Base-by-base conservation (phyloP, 2,797 vertebrate species). In the Sebastes itinus region DNA sequence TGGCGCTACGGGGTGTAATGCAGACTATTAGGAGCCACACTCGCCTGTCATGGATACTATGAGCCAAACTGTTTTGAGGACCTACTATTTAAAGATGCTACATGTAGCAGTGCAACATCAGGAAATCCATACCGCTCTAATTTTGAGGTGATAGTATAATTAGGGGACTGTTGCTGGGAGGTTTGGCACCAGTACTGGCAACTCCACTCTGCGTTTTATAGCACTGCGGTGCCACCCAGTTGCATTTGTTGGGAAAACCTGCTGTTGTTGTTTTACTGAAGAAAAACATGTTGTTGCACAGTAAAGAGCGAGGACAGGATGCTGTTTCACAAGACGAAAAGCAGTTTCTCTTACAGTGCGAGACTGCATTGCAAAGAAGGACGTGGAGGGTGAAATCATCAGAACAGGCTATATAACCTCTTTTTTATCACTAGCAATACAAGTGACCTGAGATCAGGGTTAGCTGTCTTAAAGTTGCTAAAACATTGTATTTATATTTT, bases 41-140 rank as follows among this genome's bases (percentile, higher is more conserved):
- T 72, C 2, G 70, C 56, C 46, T 79, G 83, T 56, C 83, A 83
- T 67, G 63, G 83, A 91, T 78, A 78, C 27, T 59, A 54, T 64
- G 33, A 72, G 56, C 66, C 14, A 27, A 58, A 78, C 69, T 71
- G 77, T 89, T 86, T 83, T 68, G 55, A 70, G 75, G 75, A 18
- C 58, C 63, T 14, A 73, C 90, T 93, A 93, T 93, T 93, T 92
- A 85, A 91, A 92, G 91, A 71, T 72, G 77, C 66, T 73, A 56
- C 79, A 72, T 32, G 70, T 66, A 67, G 49, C 54, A 42, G 66
- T 81, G 68, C 80, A 69, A 79, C 87, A 83, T 89, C 81, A 85
- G 78, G 89, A 92, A 87, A 89, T 78, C 82, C 67, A 92, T 56
- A 60, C 89, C 55, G 32, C 55, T 81, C 84, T 88, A 58, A 84